These are phyloP conservation scores for Orchestes rusci DNA, from an alignment of 2,888 invertebrate genomes.

Conservation along the genomic window DNA sequence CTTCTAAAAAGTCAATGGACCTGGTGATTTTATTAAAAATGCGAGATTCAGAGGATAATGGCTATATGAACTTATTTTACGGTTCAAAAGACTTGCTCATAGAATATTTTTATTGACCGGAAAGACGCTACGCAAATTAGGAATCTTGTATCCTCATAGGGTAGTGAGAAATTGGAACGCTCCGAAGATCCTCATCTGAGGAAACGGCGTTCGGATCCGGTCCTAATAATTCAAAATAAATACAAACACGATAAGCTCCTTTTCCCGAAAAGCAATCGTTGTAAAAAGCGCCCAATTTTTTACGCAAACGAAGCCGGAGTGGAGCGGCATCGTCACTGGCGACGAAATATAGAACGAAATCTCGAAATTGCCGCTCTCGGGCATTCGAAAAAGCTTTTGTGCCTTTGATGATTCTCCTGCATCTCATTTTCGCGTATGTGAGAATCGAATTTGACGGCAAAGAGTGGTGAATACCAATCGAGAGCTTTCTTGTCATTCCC, in stretches of 20 bases:
- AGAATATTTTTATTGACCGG: too few species aligned
- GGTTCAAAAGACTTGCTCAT: too few species aligned
- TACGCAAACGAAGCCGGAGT: conserved; percentile 18
- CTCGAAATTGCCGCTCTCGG: conserved; percentile 25
- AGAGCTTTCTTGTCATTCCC: conserved; percentile 29
- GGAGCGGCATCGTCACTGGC: conserved; percentile 7
- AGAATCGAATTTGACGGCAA: conserved; percentile 45
- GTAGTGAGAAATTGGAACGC: neutral
- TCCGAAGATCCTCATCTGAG: neutral
- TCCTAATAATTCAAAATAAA: conserved; percentile 21
- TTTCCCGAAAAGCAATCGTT: conserved; percentile 19
- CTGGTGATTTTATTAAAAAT: too few species aligned
- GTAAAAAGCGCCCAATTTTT: conserved; percentile 22
- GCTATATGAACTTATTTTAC: too few species aligned
- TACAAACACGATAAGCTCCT: conserved; percentile 21
- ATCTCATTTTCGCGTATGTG: conserved; percentile 45
- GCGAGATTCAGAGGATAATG: too few species aligned
- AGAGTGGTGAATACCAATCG: conserved; percentile 46
- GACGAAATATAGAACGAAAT: conserved; percentile 19
- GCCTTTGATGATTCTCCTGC: conserved; percentile 48
- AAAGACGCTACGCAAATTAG: neutral
- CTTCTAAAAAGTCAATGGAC: too few species aligned
- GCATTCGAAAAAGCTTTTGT: conserved; percentile 40
- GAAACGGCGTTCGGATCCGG: too few species aligned
- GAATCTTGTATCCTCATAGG: neutral